These are phyloP conservation scores for Enteromius argenteus DNA, from an alignment of 2,797 vertebrate genomes.

Conservation along the genomic window DNA sequence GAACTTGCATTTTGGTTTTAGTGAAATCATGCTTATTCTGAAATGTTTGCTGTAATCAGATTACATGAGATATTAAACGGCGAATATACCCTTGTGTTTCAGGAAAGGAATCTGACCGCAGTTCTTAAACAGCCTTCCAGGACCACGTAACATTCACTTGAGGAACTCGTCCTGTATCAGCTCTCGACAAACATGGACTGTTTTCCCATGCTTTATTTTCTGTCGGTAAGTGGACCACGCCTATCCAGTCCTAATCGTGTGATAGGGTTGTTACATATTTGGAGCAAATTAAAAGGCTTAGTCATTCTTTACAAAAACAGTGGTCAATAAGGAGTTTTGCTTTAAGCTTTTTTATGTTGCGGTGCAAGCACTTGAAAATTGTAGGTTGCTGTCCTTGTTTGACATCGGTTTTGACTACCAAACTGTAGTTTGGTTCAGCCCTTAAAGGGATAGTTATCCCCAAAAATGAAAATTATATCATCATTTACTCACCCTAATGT, in stretches of 20 bases:
- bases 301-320: constrained; percentile 20
- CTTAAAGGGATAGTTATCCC: constrained; percentile 1
- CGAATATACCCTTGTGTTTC: constrained; percentile 40
- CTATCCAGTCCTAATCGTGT: constrained; percentile 67
- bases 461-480: neutral
- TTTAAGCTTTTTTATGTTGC: constrained; percentile 24
- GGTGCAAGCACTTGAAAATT: constrained; percentile 58
- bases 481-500: neutral
- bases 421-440: constrained; percentile 68
- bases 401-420: constrained; percentile 67
- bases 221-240: constrained; percentile 90
- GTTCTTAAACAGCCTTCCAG: constrained; percentile 84
- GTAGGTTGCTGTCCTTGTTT: constrained; percentile 63
- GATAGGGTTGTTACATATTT: constrained; percentile 58
- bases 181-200: constrained; percentile 99
- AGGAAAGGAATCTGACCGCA: constrained; percentile 88
- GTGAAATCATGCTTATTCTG: neutral
- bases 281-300: constrained; percentile 38
- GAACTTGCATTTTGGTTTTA: neutral
- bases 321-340: constrained; percentile 4
- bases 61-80: neutral
- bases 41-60: constrained; percentile 48
- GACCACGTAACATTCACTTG: constrained; percentile 87
- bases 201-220: constrained; percentile 98
- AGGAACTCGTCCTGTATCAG: constrained; percentile 86